Evolutionary conservation across 2,113 vertebrate genomes (phyloP), one percentile per base, ranked within the genome.

Genomic region (Crocuta crocuta): DNA sequence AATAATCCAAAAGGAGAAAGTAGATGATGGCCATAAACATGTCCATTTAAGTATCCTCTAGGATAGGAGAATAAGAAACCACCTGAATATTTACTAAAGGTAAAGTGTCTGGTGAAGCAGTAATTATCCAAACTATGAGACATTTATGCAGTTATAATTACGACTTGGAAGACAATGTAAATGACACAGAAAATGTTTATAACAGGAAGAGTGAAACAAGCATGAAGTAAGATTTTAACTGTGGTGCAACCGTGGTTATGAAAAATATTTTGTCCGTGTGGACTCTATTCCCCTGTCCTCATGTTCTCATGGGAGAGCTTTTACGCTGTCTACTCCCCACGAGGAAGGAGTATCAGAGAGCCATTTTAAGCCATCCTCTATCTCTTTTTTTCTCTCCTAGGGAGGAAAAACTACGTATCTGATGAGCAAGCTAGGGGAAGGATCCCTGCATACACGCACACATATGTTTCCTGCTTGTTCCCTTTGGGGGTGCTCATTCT

Each of bases 1-100:
- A 91, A 81, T 74, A 78, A 91, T 73, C 28, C 53, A 89, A 95
- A 96, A 94, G 21, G 55, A 26, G 2, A 61, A 91, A 96, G 81
- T 48, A 85, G 63, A 76, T 2, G 63, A 24, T 21, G 81, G 43
- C 28, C 81, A 81, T 63, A 91, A 88, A 95, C 91, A 94, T 55
- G 8, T 73, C 28, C 31, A 95, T 68, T 91, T 92, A 79, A 55
- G 17, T 84, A 70, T 35, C 88, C 50, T 55, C 39, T 85, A 33
- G 15, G 23, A 31, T 61, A 95, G 50, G 93, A 74, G 96, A 82
- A 71, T 39, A 88, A 53, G n/a, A 95, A 91, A 39, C 7, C 15
- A 73, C 4, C 53, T 95, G 65, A 95, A 94, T 97, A 92, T 97
- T 97, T 95, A 92, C 84, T 97, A 94, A 91, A 89, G 33, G 61